phyloP scores from a whole-genome alignment of 2,113 vertebrate genomes.

The Hemichromis elongatus region DNA sequence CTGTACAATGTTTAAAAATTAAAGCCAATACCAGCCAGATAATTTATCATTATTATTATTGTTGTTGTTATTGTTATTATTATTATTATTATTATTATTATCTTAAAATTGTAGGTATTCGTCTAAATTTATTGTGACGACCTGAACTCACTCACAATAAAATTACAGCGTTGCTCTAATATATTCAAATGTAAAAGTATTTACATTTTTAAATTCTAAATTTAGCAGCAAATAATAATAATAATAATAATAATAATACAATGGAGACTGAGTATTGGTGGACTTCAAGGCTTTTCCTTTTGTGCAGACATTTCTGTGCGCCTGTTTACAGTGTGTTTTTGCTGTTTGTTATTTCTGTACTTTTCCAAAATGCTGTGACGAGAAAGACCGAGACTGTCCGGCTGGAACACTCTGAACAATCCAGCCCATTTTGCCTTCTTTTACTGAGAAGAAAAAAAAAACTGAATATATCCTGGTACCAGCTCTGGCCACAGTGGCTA shows the following conservation, averaged over 20 bases:
- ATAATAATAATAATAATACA: conserved; percentile 5
- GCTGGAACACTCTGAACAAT: conserved; percentile 83
- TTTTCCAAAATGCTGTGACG: conserved; percentile 89
- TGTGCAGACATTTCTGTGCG: conserved; percentile 81
- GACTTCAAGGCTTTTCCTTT: conserved; percentile 23
- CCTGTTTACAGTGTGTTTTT: conserved; percentile 89
- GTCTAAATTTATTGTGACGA: neutral
- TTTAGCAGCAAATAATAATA: neutral
- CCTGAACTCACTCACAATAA: neutral
- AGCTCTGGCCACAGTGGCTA: conserved; percentile 83
- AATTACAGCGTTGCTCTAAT: neutral
- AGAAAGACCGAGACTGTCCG: conserved; percentile 79
- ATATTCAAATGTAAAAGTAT: neutral
- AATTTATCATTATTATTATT: conserved; percentile 26
- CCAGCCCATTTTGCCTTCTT: conserved; percentile 90
- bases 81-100: conserved; percentile 4
- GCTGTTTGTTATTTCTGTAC: conserved; percentile 82
- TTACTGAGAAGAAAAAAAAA: conserved; percentile 81
- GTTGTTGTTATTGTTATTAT: conserved; percentile 9
- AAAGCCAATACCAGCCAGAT: conserved; percentile 34
- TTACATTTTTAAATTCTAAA: neutral
- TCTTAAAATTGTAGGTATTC: neutral
- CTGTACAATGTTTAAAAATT: conserved; percentile 7
- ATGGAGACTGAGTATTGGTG: conserved; percentile 1
- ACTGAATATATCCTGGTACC: conserved; percentile 80